These are phyloP conservation scores for Drosophila greeni DNA, from an alignment of 2,888 invertebrate species.

Conservation along the genomic window DNA sequence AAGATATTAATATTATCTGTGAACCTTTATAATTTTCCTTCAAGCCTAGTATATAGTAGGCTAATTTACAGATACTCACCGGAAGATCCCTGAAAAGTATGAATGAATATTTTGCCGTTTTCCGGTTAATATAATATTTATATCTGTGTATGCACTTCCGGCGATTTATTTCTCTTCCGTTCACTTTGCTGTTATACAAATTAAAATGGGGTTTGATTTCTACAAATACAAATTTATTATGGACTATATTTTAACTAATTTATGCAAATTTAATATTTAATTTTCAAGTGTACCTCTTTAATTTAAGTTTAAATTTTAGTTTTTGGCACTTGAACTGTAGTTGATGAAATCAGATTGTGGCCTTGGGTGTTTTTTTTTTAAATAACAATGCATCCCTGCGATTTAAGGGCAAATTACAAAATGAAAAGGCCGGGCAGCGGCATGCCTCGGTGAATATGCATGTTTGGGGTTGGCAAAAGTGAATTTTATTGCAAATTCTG, in stretches of 20 bases:
- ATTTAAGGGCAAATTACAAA: conserved; percentile 4
- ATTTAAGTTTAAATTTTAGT: neutral
- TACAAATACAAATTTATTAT: conserved; percentile 1
- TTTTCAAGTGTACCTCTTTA: neutral
- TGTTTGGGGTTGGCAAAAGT: conserved; percentile 25
- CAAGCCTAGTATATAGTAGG: too few species aligned
- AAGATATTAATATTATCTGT: neutral
- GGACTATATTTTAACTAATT: neutral
- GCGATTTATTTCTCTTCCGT: conserved; percentile 5
- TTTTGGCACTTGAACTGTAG: neutral
- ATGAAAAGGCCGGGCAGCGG: neutral
- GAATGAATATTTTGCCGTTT: neutral
- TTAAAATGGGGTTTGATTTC: conserved; percentile 1
- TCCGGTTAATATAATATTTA: conserved; percentile 1
- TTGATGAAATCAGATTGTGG: neutral
- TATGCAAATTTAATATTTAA: neutral
- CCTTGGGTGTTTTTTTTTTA: neutral
- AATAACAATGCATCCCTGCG: conserved; percentile 4
- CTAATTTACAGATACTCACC: neutral
- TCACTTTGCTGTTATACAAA: neutral
- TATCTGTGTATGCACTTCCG: conserved; percentile 3
- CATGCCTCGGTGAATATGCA: conserved; percentile 15
- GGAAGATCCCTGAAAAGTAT: neutral
- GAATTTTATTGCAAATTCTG: conserved; percentile 33
- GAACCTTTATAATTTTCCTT: neutral